Evolutionary conservation across 2,888 invertebrate species (phyloP).

Genomic region (Frankliniella intonsa): DNA sequence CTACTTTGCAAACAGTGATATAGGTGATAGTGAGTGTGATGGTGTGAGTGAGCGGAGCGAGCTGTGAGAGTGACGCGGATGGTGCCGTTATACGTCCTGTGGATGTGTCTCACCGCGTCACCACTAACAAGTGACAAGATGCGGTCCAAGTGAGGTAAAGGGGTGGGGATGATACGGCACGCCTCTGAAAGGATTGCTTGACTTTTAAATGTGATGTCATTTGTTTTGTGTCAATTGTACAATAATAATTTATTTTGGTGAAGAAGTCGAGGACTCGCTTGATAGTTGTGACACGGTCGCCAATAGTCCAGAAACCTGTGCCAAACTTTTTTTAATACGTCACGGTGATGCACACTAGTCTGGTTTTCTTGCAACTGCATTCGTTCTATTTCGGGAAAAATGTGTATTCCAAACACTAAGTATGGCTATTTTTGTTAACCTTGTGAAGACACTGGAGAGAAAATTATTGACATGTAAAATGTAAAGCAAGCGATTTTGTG

Average conservation of each 20-base stretch:
- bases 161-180: too few species aligned
- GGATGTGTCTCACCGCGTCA: too few species aligned
- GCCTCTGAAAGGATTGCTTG: too few species aligned
- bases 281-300: not conserved
- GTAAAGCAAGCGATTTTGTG: too few species aligned
- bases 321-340: not conserved
- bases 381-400: not conserved
- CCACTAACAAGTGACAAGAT: too few species aligned
- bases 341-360: constrained; percentile 10
- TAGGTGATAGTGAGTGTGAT: not conserved
- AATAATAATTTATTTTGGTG: too few species aligned
- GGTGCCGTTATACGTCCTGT: not conserved
- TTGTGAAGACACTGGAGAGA: not conserved
- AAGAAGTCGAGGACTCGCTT: too few species aligned
- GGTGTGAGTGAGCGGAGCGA: not conserved
- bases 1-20: not conserved
- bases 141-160: too few species aligned
- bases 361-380: not conserved
- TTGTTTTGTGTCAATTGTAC: too few species aligned
- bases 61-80: not conserved
- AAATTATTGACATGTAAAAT: not conserved
- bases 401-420: not conserved
- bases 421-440: not conserved
- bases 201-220: too few species aligned
- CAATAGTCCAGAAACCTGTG: not conserved